Evolutionary conservation across 2,113 vertebrate genomes (phyloP).

Genomic region (Collichthys lucidus): DNA sequence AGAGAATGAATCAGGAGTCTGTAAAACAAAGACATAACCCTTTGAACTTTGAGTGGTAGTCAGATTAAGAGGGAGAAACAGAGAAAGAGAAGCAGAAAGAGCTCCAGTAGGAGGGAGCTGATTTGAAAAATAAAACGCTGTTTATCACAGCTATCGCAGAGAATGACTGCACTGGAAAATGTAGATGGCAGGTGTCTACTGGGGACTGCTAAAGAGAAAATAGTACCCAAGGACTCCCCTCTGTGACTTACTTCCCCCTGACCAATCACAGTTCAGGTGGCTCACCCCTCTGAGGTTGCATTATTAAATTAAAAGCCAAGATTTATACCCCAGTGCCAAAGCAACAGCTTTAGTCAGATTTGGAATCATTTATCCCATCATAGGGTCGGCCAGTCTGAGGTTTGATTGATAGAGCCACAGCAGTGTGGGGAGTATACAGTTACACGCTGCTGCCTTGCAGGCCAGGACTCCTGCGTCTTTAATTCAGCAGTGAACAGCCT

Average conservation of each 20-base stretch:
- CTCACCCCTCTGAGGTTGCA: slow-evolving; percentile 42
- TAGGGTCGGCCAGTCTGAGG: slow-evolving; percentile 54
- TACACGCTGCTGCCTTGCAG: slow-evolving; percentile 61
- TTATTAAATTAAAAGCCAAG: slow-evolving; percentile 75
- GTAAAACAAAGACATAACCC: slow-evolving; percentile 66
- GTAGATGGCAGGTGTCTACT: slow-evolving; percentile 22
- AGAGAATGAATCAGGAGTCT: slow-evolving; percentile 68
- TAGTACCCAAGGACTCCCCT: slow-evolving; percentile 61
- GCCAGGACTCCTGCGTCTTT: slow-evolving; percentile 55
- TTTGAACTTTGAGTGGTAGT: slow-evolving; percentile 64
- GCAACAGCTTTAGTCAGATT: slow-evolving; percentile 75
- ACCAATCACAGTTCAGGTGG: slow-evolving; percentile 61
- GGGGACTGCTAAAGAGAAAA: slow-evolving; percentile 50
- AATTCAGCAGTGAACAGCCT: slow-evolving; percentile 57
- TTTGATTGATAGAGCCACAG: slow-evolving; percentile 72
- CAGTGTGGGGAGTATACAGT: slow-evolving; percentile 62
- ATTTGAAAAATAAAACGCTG: slow-evolving; percentile 55
- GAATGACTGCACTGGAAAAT: slow-evolving; percentile 38
- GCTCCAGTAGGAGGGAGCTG: slow-evolving; percentile 36
- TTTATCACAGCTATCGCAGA: slow-evolving; percentile 64
- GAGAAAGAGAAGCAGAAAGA: slow-evolving; percentile 33
- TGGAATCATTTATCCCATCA: slow-evolving; percentile 80
- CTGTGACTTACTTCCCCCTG: slow-evolving; percentile 50
- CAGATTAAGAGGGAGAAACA: slow-evolving; percentile 45
- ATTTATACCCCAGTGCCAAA: slow-evolving; percentile 73